Evolutionary conservation across 2,888 invertebrate genomes (phyloP).

Genomic region (Diplazon laetatorius): DNA sequence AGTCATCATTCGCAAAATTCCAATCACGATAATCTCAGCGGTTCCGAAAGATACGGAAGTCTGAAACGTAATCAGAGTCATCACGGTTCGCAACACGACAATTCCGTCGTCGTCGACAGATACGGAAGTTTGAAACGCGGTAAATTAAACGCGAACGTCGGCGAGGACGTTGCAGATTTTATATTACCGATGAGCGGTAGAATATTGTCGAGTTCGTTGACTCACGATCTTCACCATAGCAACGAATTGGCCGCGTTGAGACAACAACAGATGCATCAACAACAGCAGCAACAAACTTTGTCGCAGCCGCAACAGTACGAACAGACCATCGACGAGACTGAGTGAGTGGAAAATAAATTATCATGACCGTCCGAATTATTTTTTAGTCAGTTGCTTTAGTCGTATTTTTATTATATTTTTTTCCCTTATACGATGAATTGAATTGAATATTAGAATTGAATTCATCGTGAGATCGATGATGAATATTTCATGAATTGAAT

Average conservation of each 20-base stretch:
- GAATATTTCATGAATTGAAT: no score
- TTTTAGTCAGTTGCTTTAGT: no score
- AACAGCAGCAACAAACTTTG: conserved; percentile 75
- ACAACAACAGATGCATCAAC: no score
- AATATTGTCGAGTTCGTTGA: conserved; percentile 78
- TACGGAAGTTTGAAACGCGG: conserved; percentile 80
- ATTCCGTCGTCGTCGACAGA: conserved; percentile 77
- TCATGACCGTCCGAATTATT: no score
- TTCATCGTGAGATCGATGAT: no score
- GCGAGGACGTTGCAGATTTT: conserved; percentile 79
- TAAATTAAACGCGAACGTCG: conserved; percentile 77
- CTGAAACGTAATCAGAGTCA: conserved; percentile 78
- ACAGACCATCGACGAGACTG: conserved; percentile 80
- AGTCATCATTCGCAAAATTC: conserved; percentile 81
- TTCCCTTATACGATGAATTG: no score
- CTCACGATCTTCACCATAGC: conserved; percentile 80
- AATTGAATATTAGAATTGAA: no score
- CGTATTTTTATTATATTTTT: no score
- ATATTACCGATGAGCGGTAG: conserved; percentile 80
- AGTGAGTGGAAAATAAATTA: conserved; percentile 73
- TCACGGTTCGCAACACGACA: conserved; percentile 80
- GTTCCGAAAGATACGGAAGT: conserved; percentile 79
- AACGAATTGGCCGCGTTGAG: conserved; percentile 79
- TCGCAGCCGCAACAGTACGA: conserved; percentile 77
- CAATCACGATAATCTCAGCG: conserved; percentile 78